phyloP scores from a whole-genome alignment of 2,797 vertebrate genomes.

The Pitangus sulphuratus region DNA sequence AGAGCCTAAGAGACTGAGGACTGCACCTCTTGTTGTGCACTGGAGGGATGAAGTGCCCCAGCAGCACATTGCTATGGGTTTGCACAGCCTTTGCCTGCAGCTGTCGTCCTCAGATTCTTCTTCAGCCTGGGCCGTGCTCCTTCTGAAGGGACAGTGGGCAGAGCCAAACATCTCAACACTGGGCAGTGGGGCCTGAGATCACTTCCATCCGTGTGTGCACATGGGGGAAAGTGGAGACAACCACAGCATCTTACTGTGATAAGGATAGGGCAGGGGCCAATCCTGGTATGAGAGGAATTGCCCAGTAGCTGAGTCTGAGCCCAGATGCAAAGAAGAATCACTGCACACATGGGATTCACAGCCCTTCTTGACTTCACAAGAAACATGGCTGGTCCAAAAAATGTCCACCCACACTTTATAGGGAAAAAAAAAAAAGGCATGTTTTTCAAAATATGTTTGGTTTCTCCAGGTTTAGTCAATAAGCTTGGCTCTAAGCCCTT shows the following conservation, averaged over 20 bases:
- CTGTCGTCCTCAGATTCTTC: not conserved
- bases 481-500: not conserved
- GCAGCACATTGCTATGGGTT: rapidly evolving
- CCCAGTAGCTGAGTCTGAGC: rapidly evolving
- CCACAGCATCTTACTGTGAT: not conserved
- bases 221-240: not conserved
- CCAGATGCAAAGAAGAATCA: not conserved
- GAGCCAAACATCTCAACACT: rapidly evolving
- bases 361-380: not conserved
- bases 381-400: not conserved
- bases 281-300: not conserved
- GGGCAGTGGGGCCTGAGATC: not conserved
- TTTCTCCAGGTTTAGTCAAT: not conserved
- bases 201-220: not conserved
- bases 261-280: not conserved
- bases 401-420: not conserved
- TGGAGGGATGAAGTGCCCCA: not conserved
- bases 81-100: not conserved
- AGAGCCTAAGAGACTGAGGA: not conserved
- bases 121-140: not conserved
- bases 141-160: not conserved
- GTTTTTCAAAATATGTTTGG: not conserved
- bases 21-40: rapidly evolving
- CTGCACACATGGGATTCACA: rapidly evolving
- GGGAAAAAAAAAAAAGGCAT: not conserved